Evolutionary conservation across 2,888 invertebrate species (phyloP).

Genomic region (Lithophane socia): DNA sequence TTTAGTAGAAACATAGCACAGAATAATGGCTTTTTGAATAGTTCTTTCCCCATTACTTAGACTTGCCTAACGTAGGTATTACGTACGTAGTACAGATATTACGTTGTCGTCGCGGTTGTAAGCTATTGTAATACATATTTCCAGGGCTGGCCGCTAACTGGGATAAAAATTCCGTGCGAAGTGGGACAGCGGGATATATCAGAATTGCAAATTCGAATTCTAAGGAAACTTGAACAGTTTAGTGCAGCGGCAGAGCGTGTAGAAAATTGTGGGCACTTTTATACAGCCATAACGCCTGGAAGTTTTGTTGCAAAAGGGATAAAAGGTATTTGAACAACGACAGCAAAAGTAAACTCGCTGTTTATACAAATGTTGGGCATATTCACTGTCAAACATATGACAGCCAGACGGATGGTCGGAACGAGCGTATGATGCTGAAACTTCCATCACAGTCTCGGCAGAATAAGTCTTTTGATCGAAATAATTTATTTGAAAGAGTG

Average conservation of each 20-base stretch:
- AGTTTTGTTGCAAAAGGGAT: constrained; percentile 36
- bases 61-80: background rate
- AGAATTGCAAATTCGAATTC: constrained; percentile 65
- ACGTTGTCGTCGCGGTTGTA: constrained; percentile 2
- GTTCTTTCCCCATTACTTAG: background rate
- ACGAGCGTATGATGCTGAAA: too few species aligned
- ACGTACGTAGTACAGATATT: too few species aligned
- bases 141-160: constrained; percentile 40
- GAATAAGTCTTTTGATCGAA: background rate
- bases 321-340: constrained; percentile 4
- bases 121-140: constrained; percentile 55
- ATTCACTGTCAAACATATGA: background rate
- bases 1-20: background rate
- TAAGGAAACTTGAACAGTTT: constrained; percentile 63
- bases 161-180: constrained; percentile 63
- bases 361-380: background rate
- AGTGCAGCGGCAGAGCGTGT: constrained; percentile 49
- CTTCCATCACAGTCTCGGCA: too few species aligned
- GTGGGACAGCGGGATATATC: constrained; percentile 54
- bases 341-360: background rate
- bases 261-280: constrained; percentile 58
- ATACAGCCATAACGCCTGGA: constrained; percentile 31
- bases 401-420: background rate
- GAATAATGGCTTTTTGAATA: constrained; percentile 7
- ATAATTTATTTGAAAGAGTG: background rate